Percentiles rank a stretch among this genome's conserved stretches.
phyloP scores from a whole-genome alignment of 2,888 invertebrate genomes.

The Ormyrus pomaceus region DNA sequence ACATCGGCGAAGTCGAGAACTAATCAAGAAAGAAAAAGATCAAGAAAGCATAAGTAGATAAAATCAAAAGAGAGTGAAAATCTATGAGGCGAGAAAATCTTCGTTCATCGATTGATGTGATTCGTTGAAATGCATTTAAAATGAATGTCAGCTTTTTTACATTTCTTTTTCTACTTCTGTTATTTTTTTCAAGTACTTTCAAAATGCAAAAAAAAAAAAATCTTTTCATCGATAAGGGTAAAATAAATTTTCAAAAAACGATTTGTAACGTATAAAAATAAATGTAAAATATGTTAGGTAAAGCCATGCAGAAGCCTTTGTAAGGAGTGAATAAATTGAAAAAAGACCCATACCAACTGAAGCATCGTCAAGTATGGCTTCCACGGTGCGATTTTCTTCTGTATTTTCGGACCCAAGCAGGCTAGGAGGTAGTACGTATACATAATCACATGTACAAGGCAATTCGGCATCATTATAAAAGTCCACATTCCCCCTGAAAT shows the following conservation, averaged over 20 bases:
- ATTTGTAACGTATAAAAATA: no score
- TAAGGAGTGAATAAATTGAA: conserved; percentile 18
- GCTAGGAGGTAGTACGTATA: conserved; percentile 85
- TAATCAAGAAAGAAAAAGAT: not conserved
- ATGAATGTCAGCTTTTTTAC: conserved; percentile 33
- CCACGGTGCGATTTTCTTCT: conserved; percentile 78
- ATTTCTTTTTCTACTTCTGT: conserved; percentile 1
- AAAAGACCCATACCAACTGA: conserved; percentile 80
- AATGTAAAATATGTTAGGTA: not conserved
- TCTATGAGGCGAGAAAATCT: conserved; percentile 35
- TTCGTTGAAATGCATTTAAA: conserved; percentile 40
- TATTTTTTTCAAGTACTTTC: no score
- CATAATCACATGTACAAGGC: conserved; percentile 85
- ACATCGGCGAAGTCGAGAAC: no score
- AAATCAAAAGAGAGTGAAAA: conserved; percentile 1
- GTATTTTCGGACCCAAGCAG: conserved; percentile 79
- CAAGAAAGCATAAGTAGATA: conserved; percentile 3
- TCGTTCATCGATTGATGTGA: conserved; percentile 37
- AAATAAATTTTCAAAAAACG: no score
- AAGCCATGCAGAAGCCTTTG: conserved; percentile 6
- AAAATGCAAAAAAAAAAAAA: no score
- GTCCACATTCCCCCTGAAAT: conserved; percentile 81
- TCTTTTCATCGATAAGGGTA: no score
- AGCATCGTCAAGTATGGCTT: conserved; percentile 79
- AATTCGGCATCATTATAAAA: conserved; percentile 82